Base-by-base conservation (phyloP, 1,140 invertebrate species). In the Drosophila kohkoa region DNA sequence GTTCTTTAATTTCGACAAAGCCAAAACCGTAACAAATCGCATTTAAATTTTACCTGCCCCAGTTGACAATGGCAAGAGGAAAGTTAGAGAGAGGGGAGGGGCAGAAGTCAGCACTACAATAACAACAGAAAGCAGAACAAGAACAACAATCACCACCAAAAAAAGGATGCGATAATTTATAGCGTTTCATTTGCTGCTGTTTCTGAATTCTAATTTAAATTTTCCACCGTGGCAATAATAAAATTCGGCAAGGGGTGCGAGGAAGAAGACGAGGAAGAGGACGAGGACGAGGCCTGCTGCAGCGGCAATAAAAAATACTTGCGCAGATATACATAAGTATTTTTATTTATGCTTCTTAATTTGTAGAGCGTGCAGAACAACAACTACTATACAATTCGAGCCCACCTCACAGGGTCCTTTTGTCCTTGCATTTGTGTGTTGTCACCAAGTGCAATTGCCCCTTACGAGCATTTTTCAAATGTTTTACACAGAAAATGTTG, bases 201-300 rank as follows among this genome's bases (percentile, higher is more conserved):
- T 49, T 63, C 70, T 86, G 78, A 91, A 91, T 91, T 91, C 90
- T 91, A 91, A 91, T 91, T 91, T 91, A 86, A 91, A 91, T 91
- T 91, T 91, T 75, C 72, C 71, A 81, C 64, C 77, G 85, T 72
- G 74, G 71, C 87, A 83, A 81, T 54, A 77, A 83, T 77, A 75
- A 80, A 80, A 82, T 78, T 63, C 66, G 72, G 58, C 66, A 70
- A 70, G 52, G 72, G 66, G 51, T 45, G 69, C 38, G 28, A 51
- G 35, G 11, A 28, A 13, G 46, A 25, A 35, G 5, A n/a, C 45
- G 28, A n/a, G 13, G 15, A 57, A 20, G 13, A 20, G 51, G 8
- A 5, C 35, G 8, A 28, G 48, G 48, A 35, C 66, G 35, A 71
- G 51, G 65, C 60, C 60, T 54, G 58, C 60, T 32, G 52, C 46